A percentile compares a stretch with the other conserved stretches of the same genome.
Evolutionary conservation across 2,113 vertebrate genomes (phyloP).

Genomic region (Corythornis cristatus): DNA sequence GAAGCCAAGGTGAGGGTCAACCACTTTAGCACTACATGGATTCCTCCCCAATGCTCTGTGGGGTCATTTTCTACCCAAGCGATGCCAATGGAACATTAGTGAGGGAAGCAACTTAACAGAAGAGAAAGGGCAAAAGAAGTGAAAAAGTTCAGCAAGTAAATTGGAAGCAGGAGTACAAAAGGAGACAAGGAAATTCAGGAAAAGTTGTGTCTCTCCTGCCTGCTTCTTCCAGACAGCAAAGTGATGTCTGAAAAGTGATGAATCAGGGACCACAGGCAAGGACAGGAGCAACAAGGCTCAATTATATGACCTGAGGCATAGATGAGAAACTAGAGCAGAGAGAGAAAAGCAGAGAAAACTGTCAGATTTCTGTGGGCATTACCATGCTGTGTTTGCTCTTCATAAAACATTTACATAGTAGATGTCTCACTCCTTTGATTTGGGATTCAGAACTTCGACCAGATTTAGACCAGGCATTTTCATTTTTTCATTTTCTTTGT

Average conservation of each 20-base stretch:
- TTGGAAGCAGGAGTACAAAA: background rate
- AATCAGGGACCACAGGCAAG: slow-evolving; percentile 62
- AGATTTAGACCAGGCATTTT: slow-evolving; percentile 49
- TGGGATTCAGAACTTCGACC: slow-evolving; percentile 27
- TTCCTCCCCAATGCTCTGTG: accelerated
- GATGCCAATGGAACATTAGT: background rate
- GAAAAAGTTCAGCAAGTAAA: background rate
- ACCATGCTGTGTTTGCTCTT: slow-evolving; percentile 34
- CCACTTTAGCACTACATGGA: background rate
- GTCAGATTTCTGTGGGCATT: slow-evolving; percentile 60
- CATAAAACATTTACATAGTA: slow-evolving; percentile 54
- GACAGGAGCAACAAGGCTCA: slow-evolving; percentile 53
- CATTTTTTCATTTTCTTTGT: slow-evolving; percentile 27
- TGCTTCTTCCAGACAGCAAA: background rate
- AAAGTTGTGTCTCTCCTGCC: background rate
- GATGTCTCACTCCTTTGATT: slow-evolving; percentile 52
- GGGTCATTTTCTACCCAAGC: background rate
- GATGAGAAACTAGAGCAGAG: slow-evolving; percentile 41
- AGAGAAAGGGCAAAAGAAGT: background rate
- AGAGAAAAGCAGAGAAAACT: slow-evolving; percentile 23
- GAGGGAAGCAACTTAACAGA: accelerated
- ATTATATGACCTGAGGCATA: background rate
- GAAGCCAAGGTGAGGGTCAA: background rate
- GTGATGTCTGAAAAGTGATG: slow-evolving; percentile 50
- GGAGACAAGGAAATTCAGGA: background rate